These are phyloP conservation scores for Patiria pectinifera DNA, from an alignment of 53 echinoderm and acorn worm genomes.

Conservation along the genomic window DNA sequence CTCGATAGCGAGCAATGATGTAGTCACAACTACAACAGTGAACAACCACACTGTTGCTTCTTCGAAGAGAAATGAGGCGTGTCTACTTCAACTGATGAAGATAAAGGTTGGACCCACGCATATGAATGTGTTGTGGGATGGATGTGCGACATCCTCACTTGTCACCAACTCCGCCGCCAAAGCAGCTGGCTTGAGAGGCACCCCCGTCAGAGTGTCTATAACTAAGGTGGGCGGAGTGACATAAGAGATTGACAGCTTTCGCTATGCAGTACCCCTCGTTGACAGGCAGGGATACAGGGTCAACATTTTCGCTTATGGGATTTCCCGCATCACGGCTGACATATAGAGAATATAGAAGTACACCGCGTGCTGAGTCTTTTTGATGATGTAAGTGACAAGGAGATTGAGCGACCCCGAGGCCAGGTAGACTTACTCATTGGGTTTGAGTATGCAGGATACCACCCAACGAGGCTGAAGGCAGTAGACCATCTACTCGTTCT, in stretches of 20 bases:
- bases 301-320: slow-evolving; percentile 58
- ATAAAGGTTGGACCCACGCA: slow-evolving; percentile 23
- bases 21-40: slow-evolving; percentile 1
- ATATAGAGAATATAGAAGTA: slow-evolving; percentile 38
- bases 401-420: slow-evolving; percentile 47
- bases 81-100: slow-evolving; percentile 62
- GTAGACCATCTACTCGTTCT: slow-evolving; percentile 60
- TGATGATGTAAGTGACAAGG: not conserved
- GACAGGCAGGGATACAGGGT: slow-evolving; percentile 42
- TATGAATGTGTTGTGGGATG: slow-evolving; percentile 65
- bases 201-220: slow-evolving; percentile 42
- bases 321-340: slow-evolving; percentile 60
- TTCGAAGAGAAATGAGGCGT: slow-evolving; percentile 14
- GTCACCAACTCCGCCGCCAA: slow-evolving; percentile 61
- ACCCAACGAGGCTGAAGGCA: slow-evolving; percentile 42
- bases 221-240: slow-evolving; percentile 59
- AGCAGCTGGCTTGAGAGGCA: slow-evolving; percentile 47
- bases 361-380: slow-evolving; percentile 41
- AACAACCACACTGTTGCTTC: slow-evolving; percentile 48
- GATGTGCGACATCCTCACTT: slow-evolving; percentile 61
- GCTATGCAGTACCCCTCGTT: slow-evolving; percentile 44
- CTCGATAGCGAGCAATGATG: not conserved
- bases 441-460: slow-evolving; percentile 65
- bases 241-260: slow-evolving; percentile 53
- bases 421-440: slow-evolving; percentile 69